Evolutionary conservation across 2,888 invertebrate genomes (phyloP), one percentile per base, ranked within the genome.

Genomic region (Tineola bisselliella): DNA sequence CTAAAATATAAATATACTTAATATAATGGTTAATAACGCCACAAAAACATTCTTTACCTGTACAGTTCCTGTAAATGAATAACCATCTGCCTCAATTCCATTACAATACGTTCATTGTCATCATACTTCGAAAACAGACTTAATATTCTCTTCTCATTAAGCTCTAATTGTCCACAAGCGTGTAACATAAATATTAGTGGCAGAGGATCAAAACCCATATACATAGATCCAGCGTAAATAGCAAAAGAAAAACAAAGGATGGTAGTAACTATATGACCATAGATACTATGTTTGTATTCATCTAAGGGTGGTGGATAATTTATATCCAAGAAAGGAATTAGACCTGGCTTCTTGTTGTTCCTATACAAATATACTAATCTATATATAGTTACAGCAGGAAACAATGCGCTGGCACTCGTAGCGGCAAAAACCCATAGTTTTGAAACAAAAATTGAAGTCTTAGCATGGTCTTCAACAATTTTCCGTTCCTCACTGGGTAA

Each of bases 131-230:
- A 59, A 60, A 79, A 74, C 8, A 76, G 43, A 43, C 65, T 71
- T n/a, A 62, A 62, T 43, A 83, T 69, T 43, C 72, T 69, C n/a
- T 62, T 63, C 38, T 71, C 75, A 0, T 79, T 67, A 12, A 84
- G 62, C 18, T 80, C 73, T 3, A 82, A 63, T 61, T 83, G 81
- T 3, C 81, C 81, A 63, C 81, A 79, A 5, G 69, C 66, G 61
- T 84, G 82, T 30, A 80, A 62, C 64, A 80, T 69, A 63, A 80
- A 76, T 66, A 81, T 79, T 0, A 80, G 79, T 0, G 77, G 72
- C n/a, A 84, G 62, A 1, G 83, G 76, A 67, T 84, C 84, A 63
- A 82, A 83, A 2, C 77, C 77, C 0, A 76, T 65, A 19, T 74
- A 79, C 65, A 78, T 70, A 0, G 71, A 62, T 0, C 66, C 62